Conservation (phyloP, 2,888 invertebrate species). For the Mythimna albipuncta region DNA sequence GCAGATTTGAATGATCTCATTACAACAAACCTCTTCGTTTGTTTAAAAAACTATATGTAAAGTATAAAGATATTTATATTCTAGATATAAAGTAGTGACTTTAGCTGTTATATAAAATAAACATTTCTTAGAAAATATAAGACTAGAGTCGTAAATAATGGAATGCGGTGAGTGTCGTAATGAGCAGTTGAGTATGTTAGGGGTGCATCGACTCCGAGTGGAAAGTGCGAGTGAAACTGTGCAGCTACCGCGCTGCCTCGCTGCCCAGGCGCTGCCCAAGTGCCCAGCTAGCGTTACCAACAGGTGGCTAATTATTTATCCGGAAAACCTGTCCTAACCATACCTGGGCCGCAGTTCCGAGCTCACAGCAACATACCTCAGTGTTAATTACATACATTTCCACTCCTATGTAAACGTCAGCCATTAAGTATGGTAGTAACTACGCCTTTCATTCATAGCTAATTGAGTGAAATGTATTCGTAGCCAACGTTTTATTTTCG, state of each 20-base stretch:
- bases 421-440: constrained; percentile 29
- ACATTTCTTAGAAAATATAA: constrained; percentile 22
- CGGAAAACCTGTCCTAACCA: constrained; percentile 68
- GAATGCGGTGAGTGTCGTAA: constrained; percentile 41
- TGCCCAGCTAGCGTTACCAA: constrained; percentile 56
- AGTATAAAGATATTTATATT: no score
- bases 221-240: constrained; percentile 72
- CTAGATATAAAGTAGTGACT: not conserved
- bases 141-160: constrained; percentile 29
- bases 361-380: constrained; percentile 30
- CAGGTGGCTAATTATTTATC: constrained; percentile 70
- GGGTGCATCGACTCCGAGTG: constrained; percentile 59
- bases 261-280: constrained; percentile 31
- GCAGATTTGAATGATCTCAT: not conserved
- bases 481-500: constrained; percentile 9
- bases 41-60: not conserved
- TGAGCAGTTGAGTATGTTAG: constrained; percentile 53
- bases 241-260: constrained; percentile 52
- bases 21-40: not conserved
- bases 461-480: constrained; percentile 29
- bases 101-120: constrained; percentile 8
- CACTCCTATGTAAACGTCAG: constrained; percentile 54
- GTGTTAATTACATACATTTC: constrained; percentile 58
- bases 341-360: constrained; percentile 37
- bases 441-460: constrained; percentile 38